Conservation (phyloP, 2,797 vertebrate species). For the Antrozous pallidus region DNA sequence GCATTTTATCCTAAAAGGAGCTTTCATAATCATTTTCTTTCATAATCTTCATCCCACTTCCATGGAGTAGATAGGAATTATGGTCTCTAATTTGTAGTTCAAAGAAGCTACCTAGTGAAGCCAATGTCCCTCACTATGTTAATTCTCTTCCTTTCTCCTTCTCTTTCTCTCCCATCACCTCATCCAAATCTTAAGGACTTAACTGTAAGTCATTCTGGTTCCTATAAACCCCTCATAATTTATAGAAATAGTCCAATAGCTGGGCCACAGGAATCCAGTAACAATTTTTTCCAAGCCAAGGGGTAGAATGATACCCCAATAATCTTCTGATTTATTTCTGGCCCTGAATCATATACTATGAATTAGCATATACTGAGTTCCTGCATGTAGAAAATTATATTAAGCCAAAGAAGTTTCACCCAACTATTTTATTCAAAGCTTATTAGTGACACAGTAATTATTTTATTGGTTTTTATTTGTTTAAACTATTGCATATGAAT, state of each 20-base stretch:
- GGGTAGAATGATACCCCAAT: neutral
- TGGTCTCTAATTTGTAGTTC: neutral
- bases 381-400: neutral
- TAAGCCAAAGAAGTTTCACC: neutral
- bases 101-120: neutral
- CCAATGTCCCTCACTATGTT: neutral
- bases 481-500: neutral
- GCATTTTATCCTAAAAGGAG: neutral
- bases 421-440: neutral
- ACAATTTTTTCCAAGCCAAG: neutral
- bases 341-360: neutral
- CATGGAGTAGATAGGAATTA: neutral
- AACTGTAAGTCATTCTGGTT: neutral
- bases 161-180: neutral
- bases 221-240: neutral
- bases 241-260: neutral
- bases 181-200: neutral
- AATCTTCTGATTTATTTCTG: neutral
- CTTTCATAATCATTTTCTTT: neutral
- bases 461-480: constrained; percentile 17
- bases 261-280: neutral
- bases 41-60: neutral
- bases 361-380: neutral
- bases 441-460: neutral
- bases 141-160: neutral